Conservation (phyloP, 2,888 invertebrate species). For the Steinernema hermaphroditum region DNA sequence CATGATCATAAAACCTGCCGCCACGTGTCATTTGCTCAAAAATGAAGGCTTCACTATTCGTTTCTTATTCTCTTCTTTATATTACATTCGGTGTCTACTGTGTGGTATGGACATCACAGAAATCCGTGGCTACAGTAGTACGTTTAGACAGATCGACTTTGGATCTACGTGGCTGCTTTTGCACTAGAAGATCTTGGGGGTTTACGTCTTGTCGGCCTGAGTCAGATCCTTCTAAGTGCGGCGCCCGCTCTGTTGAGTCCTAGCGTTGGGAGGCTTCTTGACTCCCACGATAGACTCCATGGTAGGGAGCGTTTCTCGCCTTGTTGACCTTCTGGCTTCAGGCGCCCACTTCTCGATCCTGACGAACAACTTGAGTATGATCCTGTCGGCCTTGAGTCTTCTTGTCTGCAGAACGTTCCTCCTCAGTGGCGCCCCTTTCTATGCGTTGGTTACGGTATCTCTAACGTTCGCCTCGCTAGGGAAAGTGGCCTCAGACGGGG, state of each 20-base stretch:
- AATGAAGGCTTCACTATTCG: no score
- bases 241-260: background rate
- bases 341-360: background rate
- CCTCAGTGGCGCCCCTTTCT: background rate
- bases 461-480: background rate
- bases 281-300: background rate
- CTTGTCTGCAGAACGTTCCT: background rate
- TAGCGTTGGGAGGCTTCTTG: background rate
- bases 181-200: background rate
- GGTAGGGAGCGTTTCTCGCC: background rate
- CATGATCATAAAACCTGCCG: no score
- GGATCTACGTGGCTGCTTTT: slow-evolving; percentile 1
- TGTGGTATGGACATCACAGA: no score
- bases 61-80: no score
- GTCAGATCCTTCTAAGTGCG: background rate
- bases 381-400: background rate
- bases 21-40: no score
- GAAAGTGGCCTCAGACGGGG: background rate
- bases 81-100: no score
- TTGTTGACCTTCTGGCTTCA: background rate
- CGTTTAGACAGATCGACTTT: background rate
- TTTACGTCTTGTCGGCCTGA: background rate
- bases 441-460: background rate
- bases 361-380: background rate
- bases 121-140: no score